Base-by-base conservation (phyloP, 1,140 invertebrate genomes). In the Aphelinus atriplicis region DNA sequence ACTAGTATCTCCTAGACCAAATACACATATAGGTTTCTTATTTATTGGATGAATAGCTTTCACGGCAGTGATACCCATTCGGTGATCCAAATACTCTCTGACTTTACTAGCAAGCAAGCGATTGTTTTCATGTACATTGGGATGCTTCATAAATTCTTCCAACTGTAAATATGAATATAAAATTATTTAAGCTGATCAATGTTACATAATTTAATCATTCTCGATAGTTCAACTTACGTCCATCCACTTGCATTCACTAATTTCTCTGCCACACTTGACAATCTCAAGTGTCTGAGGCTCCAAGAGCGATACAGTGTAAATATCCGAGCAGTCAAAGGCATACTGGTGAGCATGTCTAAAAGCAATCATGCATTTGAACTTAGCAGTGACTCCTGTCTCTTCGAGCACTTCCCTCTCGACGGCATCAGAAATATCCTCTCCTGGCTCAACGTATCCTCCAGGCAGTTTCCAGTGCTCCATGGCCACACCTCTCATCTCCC, bases 381-480 rank as follows among this genome's bases (percentile, higher is more conserved):
- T 89, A 2, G 93, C 90, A 65, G 90, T 82, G 60, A 98, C 90
- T 60, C 95, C 94, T 1, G 96, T 98, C 86, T 98, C 96, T 89
- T 98, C 96, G 42, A 91, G 87, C 1, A 97, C 95, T 89, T 98
- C 96, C 80, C 96, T 90, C 55, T 92, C 89, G 3, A 93, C 94
- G 9, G 96, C 95, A 72, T 92, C 90, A 55, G 90, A 86, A 56
- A 97, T 89, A 83, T 95, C 91, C 90, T 97, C 96, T 76, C 93
- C 92, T 87, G 91, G 93, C 84, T 97, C 95, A 47, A 96, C 93
- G 88, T 95, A 95, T 70, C 96, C 96, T 73, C 96, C 96, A 46
- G 96, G 96, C 26, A 98, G 88, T 87, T 98, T 98, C 96, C 96
- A 98, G 80, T 91, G 88, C 81, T 86, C 60, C 48, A 65, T 71